Evolutionary conservation across 2,113 vertebrate genomes (phyloP).

Genomic region (Brachyhypopomus occidentalis): DNA sequence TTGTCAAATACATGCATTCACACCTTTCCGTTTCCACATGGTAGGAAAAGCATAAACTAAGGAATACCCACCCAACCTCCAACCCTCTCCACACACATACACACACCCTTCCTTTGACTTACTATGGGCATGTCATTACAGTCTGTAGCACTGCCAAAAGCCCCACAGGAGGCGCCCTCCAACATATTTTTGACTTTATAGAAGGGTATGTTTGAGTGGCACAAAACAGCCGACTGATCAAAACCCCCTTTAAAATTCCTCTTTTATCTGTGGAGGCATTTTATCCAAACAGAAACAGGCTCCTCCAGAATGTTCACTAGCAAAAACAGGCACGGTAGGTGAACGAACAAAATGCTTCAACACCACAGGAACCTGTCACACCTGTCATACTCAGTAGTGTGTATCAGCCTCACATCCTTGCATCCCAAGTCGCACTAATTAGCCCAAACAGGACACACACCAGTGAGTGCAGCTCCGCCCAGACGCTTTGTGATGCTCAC

Average conservation of each 20-base stretch:
- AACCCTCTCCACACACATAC: not conserved
- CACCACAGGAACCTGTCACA: conserved; percentile 40
- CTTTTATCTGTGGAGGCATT: not conserved
- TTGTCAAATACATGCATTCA: conserved; percentile 34
- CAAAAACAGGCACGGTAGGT: not conserved
- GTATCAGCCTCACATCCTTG: conserved; percentile 58
- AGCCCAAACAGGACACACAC: conserved; percentile 69
- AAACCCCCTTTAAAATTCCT: not conserved
- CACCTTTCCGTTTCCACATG: conserved; percentile 26
- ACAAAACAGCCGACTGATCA: not conserved
- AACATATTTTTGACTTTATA: not conserved
- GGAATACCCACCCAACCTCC: not conserved
- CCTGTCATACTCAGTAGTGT: conserved; percentile 50
- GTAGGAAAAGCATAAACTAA: conserved; percentile 17
- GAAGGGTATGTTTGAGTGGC: not conserved
- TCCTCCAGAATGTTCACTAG: not conserved
- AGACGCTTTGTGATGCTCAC: conserved; percentile 60
- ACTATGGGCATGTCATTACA: conserved; percentile 3
- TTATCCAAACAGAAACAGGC: not conserved
- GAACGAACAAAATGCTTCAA: conserved; percentile 1
- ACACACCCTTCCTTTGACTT: not conserved
- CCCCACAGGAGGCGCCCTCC: conserved; percentile 27
- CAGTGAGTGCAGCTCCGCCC: conserved; percentile 63
- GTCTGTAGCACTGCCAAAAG: not conserved
- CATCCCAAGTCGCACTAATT: conserved; percentile 71